These are phyloP conservation scores for Drosophila neutralis DNA, from an alignment of 2,888 invertebrate species.

Conservation along the genomic window DNA sequence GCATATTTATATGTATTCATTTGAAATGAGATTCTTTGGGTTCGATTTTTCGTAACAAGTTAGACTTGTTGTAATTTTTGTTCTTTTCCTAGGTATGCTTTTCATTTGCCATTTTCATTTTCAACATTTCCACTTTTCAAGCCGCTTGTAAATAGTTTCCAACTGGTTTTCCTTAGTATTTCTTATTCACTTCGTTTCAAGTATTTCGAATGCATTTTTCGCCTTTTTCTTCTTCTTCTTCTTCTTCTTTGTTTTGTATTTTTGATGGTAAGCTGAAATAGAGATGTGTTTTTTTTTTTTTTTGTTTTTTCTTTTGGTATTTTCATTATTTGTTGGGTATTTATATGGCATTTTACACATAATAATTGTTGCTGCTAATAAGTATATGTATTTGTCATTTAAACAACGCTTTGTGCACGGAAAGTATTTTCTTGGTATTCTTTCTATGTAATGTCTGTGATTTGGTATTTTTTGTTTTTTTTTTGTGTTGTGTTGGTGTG, in stretches of 20 bases:
- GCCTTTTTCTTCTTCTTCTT: not conserved
- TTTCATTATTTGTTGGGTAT: conserved; percentile 9
- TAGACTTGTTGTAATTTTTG: conserved; percentile 32
- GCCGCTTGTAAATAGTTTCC: conserved; percentile 59
- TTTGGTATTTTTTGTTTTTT: conserved; percentile 12
- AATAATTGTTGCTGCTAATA: conserved; percentile 46
- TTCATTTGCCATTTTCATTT: conserved; percentile 5
- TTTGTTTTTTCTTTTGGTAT: conserved; percentile 9
- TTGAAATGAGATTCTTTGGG: conserved; percentile 57
- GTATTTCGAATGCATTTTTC: conserved; percentile 22
- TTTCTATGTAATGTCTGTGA: conserved; percentile 1
- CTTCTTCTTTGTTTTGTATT: conserved; percentile 2
- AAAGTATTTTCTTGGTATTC: conserved; percentile 26
- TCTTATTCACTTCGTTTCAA: conserved; percentile 5
- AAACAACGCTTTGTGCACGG: conserved; percentile 49
- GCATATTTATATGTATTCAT: conserved; percentile 33
- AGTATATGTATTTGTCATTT: conserved; percentile 33
- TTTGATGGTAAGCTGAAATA: conserved; percentile 20
- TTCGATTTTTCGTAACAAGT: conserved; percentile 41
- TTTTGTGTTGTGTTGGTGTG: conserved; percentile 1
- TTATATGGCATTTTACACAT: conserved; percentile 44
- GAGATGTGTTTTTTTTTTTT: conserved; percentile 6
- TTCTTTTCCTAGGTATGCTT: conserved; percentile 6
- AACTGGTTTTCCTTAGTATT: conserved; percentile 45
- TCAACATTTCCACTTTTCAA: conserved; percentile 8